These are phyloP conservation scores for Entomyzon cyanotis DNA, from an alignment of 2,113 vertebrate genomes.

Conservation along the genomic window DNA sequence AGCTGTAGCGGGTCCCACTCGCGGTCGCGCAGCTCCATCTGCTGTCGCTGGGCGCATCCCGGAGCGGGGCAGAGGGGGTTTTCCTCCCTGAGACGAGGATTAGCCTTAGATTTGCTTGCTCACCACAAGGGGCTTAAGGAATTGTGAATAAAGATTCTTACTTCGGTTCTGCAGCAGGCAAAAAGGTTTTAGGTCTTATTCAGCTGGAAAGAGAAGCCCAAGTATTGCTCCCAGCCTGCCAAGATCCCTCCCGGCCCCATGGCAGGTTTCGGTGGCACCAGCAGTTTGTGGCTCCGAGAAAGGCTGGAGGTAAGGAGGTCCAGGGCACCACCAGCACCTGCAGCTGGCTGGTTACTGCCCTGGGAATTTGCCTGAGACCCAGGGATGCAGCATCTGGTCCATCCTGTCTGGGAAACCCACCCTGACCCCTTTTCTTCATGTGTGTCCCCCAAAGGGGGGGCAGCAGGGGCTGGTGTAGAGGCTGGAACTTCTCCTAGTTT, in stretches of 20 bases:
- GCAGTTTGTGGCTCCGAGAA: not conserved
- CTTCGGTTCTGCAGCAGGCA: not conserved
- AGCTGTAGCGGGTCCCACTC: not conserved
- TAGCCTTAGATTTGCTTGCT: not conserved
- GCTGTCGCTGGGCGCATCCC: not conserved
- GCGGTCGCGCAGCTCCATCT: slow-evolving; percentile 52
- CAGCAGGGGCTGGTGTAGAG: not conserved
- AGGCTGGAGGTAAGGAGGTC: not conserved
- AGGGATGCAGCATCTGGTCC: not conserved
- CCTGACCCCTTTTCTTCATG: not conserved
- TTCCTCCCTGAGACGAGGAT: not conserved
- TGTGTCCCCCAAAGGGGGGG: not conserved
- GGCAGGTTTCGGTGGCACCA: not conserved
- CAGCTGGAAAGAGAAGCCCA: not conserved
- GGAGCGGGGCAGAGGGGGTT: not conserved
- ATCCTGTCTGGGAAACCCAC: not conserved
- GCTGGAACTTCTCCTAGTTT: not conserved
- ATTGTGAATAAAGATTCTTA: fast-evolving
- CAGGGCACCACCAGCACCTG: not conserved
- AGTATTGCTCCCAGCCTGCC: fast-evolving
- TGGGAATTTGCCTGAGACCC: not conserved
- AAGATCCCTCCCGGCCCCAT: fast-evolving
- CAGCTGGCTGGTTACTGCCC: not conserved
- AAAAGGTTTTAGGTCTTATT: not conserved
- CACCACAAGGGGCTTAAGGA: not conserved